Evolutionary conservation across 1,140 invertebrate genomes (phyloP).

Genomic region (Scylla paramamosain): DNA sequence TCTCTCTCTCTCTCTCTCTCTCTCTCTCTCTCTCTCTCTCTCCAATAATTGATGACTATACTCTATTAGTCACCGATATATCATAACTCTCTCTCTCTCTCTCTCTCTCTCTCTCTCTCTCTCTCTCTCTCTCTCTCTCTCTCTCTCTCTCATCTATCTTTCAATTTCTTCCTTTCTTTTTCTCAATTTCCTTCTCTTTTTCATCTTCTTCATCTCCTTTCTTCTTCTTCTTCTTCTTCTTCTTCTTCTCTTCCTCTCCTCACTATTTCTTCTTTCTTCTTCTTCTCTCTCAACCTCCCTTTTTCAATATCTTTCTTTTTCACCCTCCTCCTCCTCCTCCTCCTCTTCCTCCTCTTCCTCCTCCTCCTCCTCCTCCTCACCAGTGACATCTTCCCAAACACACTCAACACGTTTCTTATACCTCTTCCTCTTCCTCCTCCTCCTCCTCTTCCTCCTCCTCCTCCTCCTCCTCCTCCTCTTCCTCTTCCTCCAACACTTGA

Average conservation of each 20-base stretch:
- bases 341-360: too few species aligned
- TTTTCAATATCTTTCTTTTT: too few species aligned
- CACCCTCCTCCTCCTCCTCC: too few species aligned
- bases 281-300: background rate
- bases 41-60: background rate
- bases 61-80: background rate
- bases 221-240: background rate
- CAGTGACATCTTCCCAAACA: background rate
- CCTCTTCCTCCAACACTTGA: background rate
- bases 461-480: background rate
- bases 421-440: background rate
- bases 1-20: background rate
- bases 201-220: background rate
- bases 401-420: background rate
- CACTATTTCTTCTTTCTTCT: background rate
- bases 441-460: background rate
- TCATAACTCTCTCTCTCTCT: background rate
- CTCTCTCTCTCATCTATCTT: background rate
- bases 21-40: background rate
- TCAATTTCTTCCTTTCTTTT: background rate
- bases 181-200: background rate
- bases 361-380: background rate
- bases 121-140: slow-evolving; percentile 17
- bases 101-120: background rate
- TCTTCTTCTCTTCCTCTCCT: background rate